Percentiles rank a stretch among this genome's conserved stretches.
Evolutionary conservation across 2,797 vertebrate species (phyloP).

Genomic region (Sebastes iracundus): DNA sequence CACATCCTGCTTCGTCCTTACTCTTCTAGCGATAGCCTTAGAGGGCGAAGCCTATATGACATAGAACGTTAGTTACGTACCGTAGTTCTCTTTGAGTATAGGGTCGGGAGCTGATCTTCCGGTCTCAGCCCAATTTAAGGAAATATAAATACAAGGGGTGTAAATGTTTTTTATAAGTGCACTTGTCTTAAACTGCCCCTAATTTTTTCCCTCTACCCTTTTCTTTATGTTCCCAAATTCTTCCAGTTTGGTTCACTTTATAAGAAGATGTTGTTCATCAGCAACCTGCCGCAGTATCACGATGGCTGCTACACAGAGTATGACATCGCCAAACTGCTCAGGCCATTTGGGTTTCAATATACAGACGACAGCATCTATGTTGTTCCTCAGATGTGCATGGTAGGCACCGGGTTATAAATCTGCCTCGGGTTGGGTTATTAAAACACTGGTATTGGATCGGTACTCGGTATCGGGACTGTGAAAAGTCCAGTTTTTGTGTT

Average conservation of each 20-base stretch:
- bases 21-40: background rate
- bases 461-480: too few species aligned
- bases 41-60: background rate
- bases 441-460: too few species aligned
- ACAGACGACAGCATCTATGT: conserved; percentile 18
- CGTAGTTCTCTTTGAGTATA: background rate
- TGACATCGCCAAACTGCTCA: conserved; percentile 17
- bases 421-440: background rate
- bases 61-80: background rate
- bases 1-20: too few species aligned
- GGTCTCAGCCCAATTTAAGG: background rate
- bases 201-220: background rate
- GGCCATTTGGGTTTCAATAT: conserved; percentile 28
- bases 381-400: conserved; percentile 41
- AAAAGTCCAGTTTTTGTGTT: too few species aligned
- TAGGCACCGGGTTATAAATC: conserved; percentile 3
- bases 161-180: background rate
- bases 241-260: background rate
- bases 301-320: conserved; percentile 35
- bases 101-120: background rate
- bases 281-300: background rate
- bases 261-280: conserved; percentile 18
- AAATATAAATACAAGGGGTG: too few species aligned
- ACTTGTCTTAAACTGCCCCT: background rate
- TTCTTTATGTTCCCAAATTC: background rate